A percentile compares a stretch with the other conserved stretches of the same genome.
Evolutionary conservation across 2,888 invertebrate genomes (phyloP).

Genomic region (Aplocera efformata): DNA sequence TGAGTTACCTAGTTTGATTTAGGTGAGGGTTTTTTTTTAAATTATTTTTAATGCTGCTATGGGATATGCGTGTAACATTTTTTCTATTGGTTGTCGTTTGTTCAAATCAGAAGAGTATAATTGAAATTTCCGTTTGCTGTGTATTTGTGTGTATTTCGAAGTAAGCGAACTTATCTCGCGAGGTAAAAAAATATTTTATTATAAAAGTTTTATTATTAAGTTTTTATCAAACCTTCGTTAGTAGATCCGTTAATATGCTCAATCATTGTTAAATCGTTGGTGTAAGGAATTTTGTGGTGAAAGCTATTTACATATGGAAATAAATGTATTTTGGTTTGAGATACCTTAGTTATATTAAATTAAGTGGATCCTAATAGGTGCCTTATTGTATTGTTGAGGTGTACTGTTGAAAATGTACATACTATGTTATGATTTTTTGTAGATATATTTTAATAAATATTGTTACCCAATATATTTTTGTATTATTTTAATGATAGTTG

Average conservation of each 20-base stretch:
- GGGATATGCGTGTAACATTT: slow-evolving; percentile 20
- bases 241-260: slow-evolving; percentile 49
- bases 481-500: slow-evolving; percentile 21
- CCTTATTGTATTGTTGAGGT: slow-evolving; percentile 69
- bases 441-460: slow-evolving; percentile 75
- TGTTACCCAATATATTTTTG: slow-evolving; percentile 55
- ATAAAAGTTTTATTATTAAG: not conserved
- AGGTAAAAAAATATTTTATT: no score
- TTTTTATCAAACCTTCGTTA: not conserved
- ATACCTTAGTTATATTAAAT: slow-evolving; percentile 28
- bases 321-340: slow-evolving; percentile 45
- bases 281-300: slow-evolving; percentile 54
- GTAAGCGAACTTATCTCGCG: no score
- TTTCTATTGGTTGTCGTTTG: slow-evolving; percentile 12
- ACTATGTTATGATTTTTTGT: slow-evolving; percentile 73
- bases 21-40: slow-evolving; percentile 22
- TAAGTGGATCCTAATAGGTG: slow-evolving; percentile 51
- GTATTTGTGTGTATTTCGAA: no score
- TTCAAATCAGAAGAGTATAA: not conserved
- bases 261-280: slow-evolving; percentile 53
- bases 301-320: slow-evolving; percentile 52
- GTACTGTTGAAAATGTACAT: slow-evolving; percentile 75
- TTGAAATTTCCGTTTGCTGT: no score
- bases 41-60: slow-evolving; percentile 2
- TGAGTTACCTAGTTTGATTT: slow-evolving; percentile 27